Evolutionary conservation across 2,797 vertebrate species (phyloP), one percentile per base, ranked within the genome.

Genomic region (Acanthiza pusilla): DNA sequence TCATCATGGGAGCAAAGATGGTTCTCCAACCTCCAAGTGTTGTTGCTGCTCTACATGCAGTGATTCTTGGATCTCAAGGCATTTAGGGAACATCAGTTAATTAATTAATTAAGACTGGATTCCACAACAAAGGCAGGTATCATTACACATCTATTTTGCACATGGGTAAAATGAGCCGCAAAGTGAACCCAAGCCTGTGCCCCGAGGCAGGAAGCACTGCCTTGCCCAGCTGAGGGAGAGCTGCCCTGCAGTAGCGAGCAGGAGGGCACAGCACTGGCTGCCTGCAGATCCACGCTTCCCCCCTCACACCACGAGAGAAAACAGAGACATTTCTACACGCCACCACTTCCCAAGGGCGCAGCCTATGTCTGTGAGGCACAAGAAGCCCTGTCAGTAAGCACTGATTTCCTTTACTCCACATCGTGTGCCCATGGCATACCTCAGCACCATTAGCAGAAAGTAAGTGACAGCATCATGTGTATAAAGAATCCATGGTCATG

Each of bases 31-130:
- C 74, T 79, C 62, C 65, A 74, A 81, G 42, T 17, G n/a, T 32
- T 73, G 63, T 36, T 87, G 76, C 71, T 55, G 71, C 73, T 93
- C 77, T 82, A 85, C 7, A 63, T 0, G 2, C 62, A 60, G 71
- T 6, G 85, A 94, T 90, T 94, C 91, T 79, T 48, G 61, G 77
- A 87, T 87, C 89, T 88, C 83, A 30, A 74, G 68, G 85, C 80
- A 74, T 58, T 92, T 94, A 91, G 91, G 1, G 55, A 91, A 94
- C 93, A 94, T 79, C 84, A 94, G 79, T 96, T 96, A 91, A 89
- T 94, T 93, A 96, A 96, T 89, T 88, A 97, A 95, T 91, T 95
- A 94, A 76, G 65, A 80, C 61, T 92, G 77, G 36, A 48, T 77
- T 93, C 90, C 93, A 95, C 95, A 96, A 91, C 94, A 91, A 91